Conservation (phyloP, 2,797 vertebrate genomes). For the Microchirus variegatus region DNA sequence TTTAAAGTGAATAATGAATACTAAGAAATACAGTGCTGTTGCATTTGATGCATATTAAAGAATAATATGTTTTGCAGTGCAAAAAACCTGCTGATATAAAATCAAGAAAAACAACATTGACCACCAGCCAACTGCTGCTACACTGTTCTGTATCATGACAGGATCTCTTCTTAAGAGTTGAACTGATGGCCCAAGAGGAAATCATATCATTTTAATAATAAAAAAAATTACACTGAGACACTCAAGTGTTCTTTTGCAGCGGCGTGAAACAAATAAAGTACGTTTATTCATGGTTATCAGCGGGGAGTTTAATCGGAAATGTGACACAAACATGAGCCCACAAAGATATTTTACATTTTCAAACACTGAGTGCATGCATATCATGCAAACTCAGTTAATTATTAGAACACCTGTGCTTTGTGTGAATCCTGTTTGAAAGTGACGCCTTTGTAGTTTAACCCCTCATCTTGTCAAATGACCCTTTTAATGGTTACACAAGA, state of each 20-base stretch:
- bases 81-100: too few species aligned
- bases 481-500: conserved; percentile 35
- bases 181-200: too few species aligned
- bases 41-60: too few species aligned
- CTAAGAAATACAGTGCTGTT: too few species aligned
- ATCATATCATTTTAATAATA: neutral
- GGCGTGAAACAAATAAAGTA: conserved; percentile 42
- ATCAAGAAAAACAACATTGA: too few species aligned
- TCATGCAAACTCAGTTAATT: conserved; percentile 52
- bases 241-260: conserved; percentile 52
- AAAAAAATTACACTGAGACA: conserved; percentile 28
- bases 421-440: conserved; percentile 42
- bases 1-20: too few species aligned
- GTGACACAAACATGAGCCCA: conserved; percentile 36
- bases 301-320: conserved; percentile 29
- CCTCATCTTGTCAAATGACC: neutral
- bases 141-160: too few species aligned
- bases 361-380: conserved; percentile 2
- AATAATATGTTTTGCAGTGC: too few species aligned
- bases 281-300: conserved; percentile 46
- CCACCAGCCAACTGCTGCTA: too few species aligned
- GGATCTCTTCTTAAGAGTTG: too few species aligned
- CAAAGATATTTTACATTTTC: conserved; percentile 22
- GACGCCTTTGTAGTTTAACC: conserved; percentile 46
- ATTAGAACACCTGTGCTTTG: conserved; percentile 51